phyloP scores from a whole-genome alignment of 1,140 invertebrate genomes.

The Zaprionus ornatus region DNA sequence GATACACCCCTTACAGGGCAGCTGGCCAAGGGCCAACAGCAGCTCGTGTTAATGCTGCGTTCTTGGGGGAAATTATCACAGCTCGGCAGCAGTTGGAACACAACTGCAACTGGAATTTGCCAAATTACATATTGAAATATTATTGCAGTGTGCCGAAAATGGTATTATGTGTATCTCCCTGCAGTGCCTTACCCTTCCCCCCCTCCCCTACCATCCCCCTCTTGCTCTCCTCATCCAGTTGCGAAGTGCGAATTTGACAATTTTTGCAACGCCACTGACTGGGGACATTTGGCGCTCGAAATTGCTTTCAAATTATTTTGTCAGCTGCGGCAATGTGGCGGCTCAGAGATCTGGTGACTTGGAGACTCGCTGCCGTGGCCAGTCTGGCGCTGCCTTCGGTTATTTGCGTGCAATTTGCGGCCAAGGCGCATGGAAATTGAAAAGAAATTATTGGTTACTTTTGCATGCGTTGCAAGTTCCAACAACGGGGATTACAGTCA shows the following conservation, averaged over 20 bases:
- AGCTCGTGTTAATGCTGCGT: slow-evolving; percentile 75
- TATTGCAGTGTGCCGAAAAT: slow-evolving; percentile 76
- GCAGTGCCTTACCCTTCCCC: background rate
- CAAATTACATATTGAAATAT: slow-evolving; percentile 83
- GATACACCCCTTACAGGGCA: slow-evolving; percentile 30
- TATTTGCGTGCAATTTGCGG: slow-evolving; percentile 72
- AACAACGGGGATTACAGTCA: slow-evolving; percentile 56
- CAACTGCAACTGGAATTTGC: slow-evolving; percentile 64
- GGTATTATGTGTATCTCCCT: slow-evolving; percentile 41
- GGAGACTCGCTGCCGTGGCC: slow-evolving; percentile 15
- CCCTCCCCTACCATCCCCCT: background rate
- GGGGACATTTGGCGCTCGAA: slow-evolving; percentile 66
- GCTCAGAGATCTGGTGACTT: slow-evolving; percentile 32
- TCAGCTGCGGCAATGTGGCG: slow-evolving; percentile 65
- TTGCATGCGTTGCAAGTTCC: slow-evolving; percentile 68
- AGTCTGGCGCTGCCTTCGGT: slow-evolving; percentile 16
- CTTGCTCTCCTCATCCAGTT: background rate
- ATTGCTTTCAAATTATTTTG: slow-evolving; percentile 82
- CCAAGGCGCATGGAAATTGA: slow-evolving; percentile 65
- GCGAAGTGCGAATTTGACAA: slow-evolving; percentile 80
- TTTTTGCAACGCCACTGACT: slow-evolving; percentile 39
- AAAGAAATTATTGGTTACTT: slow-evolving; percentile 78
- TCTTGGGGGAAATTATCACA: slow-evolving; percentile 81
- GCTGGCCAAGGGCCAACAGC: slow-evolving; percentile 68
- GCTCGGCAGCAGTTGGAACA: slow-evolving; percentile 44